Base-by-base conservation (phyloP, 1,140 invertebrate species). In the Frieseomelitta varia region DNA sequence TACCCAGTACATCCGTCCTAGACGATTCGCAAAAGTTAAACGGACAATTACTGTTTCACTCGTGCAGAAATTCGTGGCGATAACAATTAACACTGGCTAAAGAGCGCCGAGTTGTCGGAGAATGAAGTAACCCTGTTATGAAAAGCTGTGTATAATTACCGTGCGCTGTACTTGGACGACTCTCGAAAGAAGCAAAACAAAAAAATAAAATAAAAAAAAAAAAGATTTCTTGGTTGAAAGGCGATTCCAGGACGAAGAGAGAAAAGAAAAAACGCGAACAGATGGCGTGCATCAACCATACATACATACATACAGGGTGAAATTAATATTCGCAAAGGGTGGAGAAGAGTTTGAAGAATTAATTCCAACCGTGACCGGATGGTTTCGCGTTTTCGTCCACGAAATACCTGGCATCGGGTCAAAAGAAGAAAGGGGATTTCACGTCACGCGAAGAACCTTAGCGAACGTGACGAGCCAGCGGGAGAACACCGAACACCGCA, bases 351-450 rank as follows among this genome's bases (percentile, higher is more conserved):
- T 79, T 24, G 67, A 53, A 47, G 67, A 56, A 61, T 76, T 76
- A 61, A 76, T 61, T 61, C 56, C 15, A 61, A n/a, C 11, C 56
- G 34, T 8, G 6, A 19, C 24, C 19, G 24, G 74, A n/a, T 61
- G 17, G 74, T 19, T 76, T 15, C 19, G 75, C 34, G 24, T n/a
- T n/a, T 55, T 71, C n/a, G 39, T 27, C 27, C 21, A n/a, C 58
- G 73, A 75, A 75, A 75, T 63, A 69, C 75, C 47, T 83, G 67
- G 68, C 63, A 73, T 65, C 85, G 47, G 71, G 69, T 87, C 86
- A 86, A 87, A 63, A 78, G 83, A 65, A 56, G 65, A 27, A 85
- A 76, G 58, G 67, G 79, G 83, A 34, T 86, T 77, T 73, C 74
- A 27, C 15, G 21, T 27, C 58, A 51, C 39, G 55, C 34, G 27